phyloP scores from a whole-genome alignment of 2,797 vertebrate species.

The Typhlichthys subterraneus region DNA sequence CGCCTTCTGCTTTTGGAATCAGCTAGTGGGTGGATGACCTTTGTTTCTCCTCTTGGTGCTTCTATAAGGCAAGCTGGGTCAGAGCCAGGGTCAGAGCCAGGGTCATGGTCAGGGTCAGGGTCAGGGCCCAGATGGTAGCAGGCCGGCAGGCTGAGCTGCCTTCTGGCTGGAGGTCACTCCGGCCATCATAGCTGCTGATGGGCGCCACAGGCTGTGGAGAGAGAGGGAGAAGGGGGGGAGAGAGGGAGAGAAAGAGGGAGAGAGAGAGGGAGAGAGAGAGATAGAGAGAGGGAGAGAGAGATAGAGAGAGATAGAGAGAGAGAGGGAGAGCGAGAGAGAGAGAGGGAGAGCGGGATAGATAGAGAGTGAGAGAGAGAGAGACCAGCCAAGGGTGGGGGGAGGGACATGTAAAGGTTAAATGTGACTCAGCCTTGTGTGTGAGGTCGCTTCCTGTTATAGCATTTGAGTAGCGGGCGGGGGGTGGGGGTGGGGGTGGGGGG shows the following conservation, averaged over 20 bases:
- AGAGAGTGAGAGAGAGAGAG: slow-evolving; percentile 8
- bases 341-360: too few relatives aligned
- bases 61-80: slow-evolving; percentile 74
- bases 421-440: slow-evolving; percentile 56
- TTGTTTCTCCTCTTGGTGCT: slow-evolving; percentile 62
- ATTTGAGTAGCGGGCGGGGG: slow-evolving; percentile 38
- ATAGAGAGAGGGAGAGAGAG: slow-evolving; percentile 32
- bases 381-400: not conserved
- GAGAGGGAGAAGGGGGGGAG: not conserved
- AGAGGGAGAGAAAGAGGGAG: slow-evolving; percentile 21
- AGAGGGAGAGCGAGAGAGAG: too few relatives aligned
- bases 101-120: slow-evolving; percentile 52
- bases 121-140: slow-evolving; percentile 69
- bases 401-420: slow-evolving; percentile 67
- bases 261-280: too few relatives aligned
- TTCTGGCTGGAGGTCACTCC: slow-evolving; percentile 52
- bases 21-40: slow-evolving; percentile 74
- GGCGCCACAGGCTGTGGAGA: slow-evolving; percentile 36
- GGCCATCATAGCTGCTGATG: slow-evolving; percentile 36
- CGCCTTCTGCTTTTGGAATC: slow-evolving; percentile 72
- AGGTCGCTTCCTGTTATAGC: slow-evolving; percentile 42
- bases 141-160: slow-evolving; percentile 59
- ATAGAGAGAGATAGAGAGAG: not conserved
- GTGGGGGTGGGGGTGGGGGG: not conserved
- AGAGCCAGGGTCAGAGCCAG: slow-evolving; percentile 60